phyloP scores from a whole-genome alignment of 2,888 invertebrate genomes.

The Latrodectus elegans region DNA sequence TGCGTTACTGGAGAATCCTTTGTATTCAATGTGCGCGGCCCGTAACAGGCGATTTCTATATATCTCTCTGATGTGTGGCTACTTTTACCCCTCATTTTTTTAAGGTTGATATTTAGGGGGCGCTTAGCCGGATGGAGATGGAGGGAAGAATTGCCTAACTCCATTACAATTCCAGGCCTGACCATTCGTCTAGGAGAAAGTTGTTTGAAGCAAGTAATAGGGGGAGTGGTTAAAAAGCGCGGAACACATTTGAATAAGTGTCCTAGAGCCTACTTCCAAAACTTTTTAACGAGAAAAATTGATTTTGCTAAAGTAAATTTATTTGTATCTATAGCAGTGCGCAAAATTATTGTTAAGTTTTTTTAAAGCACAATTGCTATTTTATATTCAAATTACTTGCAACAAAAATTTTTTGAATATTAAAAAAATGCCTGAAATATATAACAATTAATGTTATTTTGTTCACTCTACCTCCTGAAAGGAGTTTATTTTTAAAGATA shows the following conservation, averaged over 20 bases:
- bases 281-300: no score
- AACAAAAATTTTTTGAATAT: no score
- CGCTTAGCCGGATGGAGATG: constrained; percentile 7
- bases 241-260: neutral
- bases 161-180: constrained; percentile 37
- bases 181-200: constrained; percentile 36
- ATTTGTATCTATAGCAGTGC: no score
- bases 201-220: neutral
- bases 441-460: no score
- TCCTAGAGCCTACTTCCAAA: no score
- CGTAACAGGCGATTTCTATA: constrained; percentile 59
- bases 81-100: constrained; percentile 12
- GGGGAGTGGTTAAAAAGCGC: constrained; percentile 3
- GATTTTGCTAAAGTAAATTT: no score
- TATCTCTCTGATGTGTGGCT: constrained; percentile 31
- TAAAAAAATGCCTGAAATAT: no score
- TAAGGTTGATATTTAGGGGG: constrained; percentile 43
- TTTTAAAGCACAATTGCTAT: no score
- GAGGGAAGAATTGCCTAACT: constrained; percentile 1
- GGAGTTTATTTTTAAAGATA: no score
- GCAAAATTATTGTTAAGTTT: no score
- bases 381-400: no score
- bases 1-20: constrained; percentile 17
- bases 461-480: no score
- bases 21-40: constrained; percentile 43